phyloP scores from a whole-genome alignment of 1,140 invertebrate species.

The Mizuhopecten yessoensis region DNA sequence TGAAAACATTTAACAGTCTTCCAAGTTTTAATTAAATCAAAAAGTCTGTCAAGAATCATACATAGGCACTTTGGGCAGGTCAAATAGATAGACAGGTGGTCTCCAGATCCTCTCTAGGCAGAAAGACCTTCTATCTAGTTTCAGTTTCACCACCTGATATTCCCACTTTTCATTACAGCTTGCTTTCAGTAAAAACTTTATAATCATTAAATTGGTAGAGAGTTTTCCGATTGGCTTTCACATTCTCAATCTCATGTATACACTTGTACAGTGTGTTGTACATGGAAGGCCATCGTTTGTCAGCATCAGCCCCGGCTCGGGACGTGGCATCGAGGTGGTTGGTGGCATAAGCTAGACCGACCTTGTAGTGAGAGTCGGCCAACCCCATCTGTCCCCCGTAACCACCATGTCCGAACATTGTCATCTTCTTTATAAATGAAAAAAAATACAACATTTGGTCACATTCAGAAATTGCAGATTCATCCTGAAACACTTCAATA shows the following conservation, averaged over 20 bases:
- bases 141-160: no score
- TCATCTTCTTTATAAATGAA: conserved; percentile 65
- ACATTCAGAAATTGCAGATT: no score
- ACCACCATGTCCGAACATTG: conserved; percentile 76
- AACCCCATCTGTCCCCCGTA: conserved; percentile 77
- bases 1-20: no score
- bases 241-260: conserved; percentile 67
- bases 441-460: no score
- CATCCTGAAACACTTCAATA: background rate
- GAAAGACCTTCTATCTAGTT: no score
- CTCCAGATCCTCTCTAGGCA: no score
- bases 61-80: no score
- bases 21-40: no score
- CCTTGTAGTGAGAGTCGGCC: conserved; percentile 70
- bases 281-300: conserved; percentile 63
- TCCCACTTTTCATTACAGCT: background rate
- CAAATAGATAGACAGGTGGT: no score
- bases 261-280: conserved; percentile 68
- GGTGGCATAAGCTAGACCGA: conserved; percentile 75
- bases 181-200: conserved; percentile 46
- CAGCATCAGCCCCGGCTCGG: conserved; percentile 53
- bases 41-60: no score
- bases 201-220: conserved; percentile 57
- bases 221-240: conserved; percentile 55
- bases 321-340: conserved; percentile 69